A percentile compares a stretch with the other conserved stretches of the same genome.
Conservation (phyloP, 2,797 vertebrate genomes). For the Hephaestus fuliginosus region DNA sequence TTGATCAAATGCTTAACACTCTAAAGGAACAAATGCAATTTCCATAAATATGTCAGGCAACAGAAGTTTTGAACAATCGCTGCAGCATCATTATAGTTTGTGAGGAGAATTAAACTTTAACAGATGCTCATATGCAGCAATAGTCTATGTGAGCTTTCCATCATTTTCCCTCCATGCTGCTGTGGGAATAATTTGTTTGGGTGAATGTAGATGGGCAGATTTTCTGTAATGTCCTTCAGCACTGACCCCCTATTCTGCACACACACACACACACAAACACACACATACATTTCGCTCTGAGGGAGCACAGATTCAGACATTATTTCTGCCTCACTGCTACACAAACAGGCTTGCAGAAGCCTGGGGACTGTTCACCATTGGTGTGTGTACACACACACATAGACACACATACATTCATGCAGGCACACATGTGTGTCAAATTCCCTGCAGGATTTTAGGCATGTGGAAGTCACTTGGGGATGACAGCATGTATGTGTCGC, state of each 20-base stretch:
- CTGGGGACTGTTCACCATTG: conserved; percentile 70
- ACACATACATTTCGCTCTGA: conserved; percentile 69
- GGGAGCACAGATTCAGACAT: conserved; percentile 78
- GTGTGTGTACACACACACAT: conserved; percentile 22
- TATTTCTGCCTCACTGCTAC: conserved; percentile 81
- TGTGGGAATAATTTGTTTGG: conserved; percentile 51
- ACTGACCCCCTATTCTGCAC: conserved; percentile 57
- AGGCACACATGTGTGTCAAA: conserved; percentile 54
- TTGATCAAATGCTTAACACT: not conserved
- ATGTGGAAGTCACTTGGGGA: conserved; percentile 71
- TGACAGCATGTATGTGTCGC: conserved; percentile 65
- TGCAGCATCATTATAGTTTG: not conserved
- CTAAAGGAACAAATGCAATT: not conserved
- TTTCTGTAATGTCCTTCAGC: conserved; percentile 73
- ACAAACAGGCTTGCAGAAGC: conserved; percentile 80
- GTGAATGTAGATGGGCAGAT: conserved; percentile 65
- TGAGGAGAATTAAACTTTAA: not conserved
- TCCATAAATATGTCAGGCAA: not conserved
- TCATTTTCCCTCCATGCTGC: conserved; percentile 1
- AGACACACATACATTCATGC: conserved; percentile 37
- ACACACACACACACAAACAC: conserved; percentile 27
- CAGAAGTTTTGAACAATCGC: not conserved
- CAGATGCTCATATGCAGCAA: not conserved
- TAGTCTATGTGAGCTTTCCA: not conserved
- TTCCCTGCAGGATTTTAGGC: conserved; percentile 56